phyloP scores from a whole-genome alignment of 2,888 invertebrate genomes.

The Physocephala rufipes region DNA sequence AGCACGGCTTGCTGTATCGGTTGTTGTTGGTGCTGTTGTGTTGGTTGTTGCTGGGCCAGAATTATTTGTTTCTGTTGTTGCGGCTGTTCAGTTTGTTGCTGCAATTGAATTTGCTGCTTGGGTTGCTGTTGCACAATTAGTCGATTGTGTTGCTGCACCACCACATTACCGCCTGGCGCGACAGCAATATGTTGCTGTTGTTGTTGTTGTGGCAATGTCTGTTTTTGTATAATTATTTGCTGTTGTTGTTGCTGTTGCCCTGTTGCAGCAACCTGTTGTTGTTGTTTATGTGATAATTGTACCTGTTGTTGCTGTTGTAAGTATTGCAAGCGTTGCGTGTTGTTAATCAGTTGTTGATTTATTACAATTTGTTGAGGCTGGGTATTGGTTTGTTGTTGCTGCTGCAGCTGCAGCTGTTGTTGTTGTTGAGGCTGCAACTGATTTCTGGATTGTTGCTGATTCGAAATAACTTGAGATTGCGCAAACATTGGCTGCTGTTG shows the following conservation, averaged over 20 bases:
- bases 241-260: constrained; percentile 50
- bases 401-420: constrained; percentile 48
- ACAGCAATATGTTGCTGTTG: constrained; percentile 54
- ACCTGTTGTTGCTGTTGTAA: constrained; percentile 60
- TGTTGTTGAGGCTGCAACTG: constrained; percentile 53
- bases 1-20: constrained; percentile 53
- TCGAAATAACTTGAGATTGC: constrained; percentile 42
- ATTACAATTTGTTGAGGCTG: constrained; percentile 62
- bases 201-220: constrained; percentile 64
- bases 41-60: constrained; percentile 53
- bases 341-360: constrained; percentile 63
- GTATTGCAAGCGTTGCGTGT: constrained; percentile 60
- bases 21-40: constrained; percentile 63
- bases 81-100: constrained; percentile 58
- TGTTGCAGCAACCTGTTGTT: constrained; percentile 43
- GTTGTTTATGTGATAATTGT: constrained; percentile 54
- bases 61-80: constrained; percentile 63
- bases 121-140: constrained; percentile 66
- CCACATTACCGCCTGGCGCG: constrained; percentile 42
- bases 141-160: constrained; percentile 50
- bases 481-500: constrained; percentile 44
- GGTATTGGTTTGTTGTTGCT: constrained; percentile 56
- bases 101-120: constrained; percentile 46
- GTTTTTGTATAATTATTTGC: constrained; percentile 65
- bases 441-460: constrained; percentile 55